Base-by-base conservation (phyloP, 1,140 invertebrate species). In the Drosophila eugracilis region DNA sequence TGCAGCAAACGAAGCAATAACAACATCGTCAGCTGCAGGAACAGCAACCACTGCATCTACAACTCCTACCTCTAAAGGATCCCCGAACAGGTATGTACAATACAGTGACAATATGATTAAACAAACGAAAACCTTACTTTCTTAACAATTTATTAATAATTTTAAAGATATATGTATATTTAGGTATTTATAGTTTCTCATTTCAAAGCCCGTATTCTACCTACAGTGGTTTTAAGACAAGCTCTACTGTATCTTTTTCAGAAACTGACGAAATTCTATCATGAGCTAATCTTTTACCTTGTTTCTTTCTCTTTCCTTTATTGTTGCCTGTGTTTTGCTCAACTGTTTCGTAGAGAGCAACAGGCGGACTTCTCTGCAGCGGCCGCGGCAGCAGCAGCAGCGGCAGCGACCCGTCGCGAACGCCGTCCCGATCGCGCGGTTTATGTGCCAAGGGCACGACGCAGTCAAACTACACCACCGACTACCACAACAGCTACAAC, bases 381-480 rank as follows among this genome's bases (percentile, higher is more conserved):
- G 66, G 58, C 39, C 57, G 26, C 12, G 1, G 62, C 41, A 28
- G 17, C 57, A 24, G 52, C 32, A 70, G 58, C 39, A 26, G 14
- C 54, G n/a, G 60, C 32, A 66, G 58, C 78, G 5, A 74, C 73
- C 34, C 65, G 90, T 54, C 92, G 93, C 41, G 92, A 94, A 60
- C 93, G 94, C 54, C 93, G 95, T 76, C 96, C 96, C 52, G 96
- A 96, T 91, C 93, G 95, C 4, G 95, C 95, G 5, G 94, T 96
- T 30, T 96, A 96, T 92, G 94, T 96, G 17, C 96, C 96, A 60
- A 93, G 94, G 78, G 95, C 95, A 62, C 92, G 95, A 58, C 93
- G 96, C 49, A 92, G 93, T 70, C 86, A 92, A 34, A 93, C 93
- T 65, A 92, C 90, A 30, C 86, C 81, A 55, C 89, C 91, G 70